Evolutionary conservation across 1,140 invertebrate species (phyloP).

Genomic region (Zaprionus ghesquierei): DNA sequence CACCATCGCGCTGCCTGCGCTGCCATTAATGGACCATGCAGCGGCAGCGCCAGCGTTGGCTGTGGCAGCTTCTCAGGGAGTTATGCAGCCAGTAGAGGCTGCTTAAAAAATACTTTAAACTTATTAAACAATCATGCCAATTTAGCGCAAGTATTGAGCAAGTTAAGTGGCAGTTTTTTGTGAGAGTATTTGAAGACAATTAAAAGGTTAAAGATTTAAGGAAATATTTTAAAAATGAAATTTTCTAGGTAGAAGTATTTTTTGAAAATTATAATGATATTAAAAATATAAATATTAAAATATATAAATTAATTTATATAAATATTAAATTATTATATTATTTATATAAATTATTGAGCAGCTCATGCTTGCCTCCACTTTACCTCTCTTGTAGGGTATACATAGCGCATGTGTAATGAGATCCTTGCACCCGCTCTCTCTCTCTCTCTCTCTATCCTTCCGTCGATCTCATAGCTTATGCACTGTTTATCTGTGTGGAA

Average conservation of each 20-base stretch:
- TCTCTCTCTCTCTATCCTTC: neutral
- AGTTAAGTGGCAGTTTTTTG: neutral
- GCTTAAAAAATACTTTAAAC: constrained; percentile 12
- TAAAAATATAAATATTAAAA: neutral
- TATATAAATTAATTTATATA: neutral
- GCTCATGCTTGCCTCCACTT: neutral
- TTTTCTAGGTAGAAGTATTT: neutral
- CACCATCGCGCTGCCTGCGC: neutral
- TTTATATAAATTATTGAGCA: too few relatives aligned
- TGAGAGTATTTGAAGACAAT: neutral
- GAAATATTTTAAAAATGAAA: too few relatives aligned
- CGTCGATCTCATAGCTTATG: neutral
- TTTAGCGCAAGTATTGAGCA: neutral
- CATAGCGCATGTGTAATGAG: neutral
- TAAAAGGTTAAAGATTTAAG: neutral
- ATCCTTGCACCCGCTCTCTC: neutral
- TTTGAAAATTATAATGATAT: neutral
- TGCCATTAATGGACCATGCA: constrained; percentile 47
- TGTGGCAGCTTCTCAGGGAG: neutral
- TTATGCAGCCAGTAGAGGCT: neutral
- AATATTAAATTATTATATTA: too few relatives aligned
- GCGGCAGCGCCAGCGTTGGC: neutral
- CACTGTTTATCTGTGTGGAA: neutral
- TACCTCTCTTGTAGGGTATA: neutral
- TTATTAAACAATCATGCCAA: constrained; percentile 15